Evolutionary conservation across 2,797 vertebrate species (phyloP).

Genomic region (Hemitrygon akajei): DNA sequence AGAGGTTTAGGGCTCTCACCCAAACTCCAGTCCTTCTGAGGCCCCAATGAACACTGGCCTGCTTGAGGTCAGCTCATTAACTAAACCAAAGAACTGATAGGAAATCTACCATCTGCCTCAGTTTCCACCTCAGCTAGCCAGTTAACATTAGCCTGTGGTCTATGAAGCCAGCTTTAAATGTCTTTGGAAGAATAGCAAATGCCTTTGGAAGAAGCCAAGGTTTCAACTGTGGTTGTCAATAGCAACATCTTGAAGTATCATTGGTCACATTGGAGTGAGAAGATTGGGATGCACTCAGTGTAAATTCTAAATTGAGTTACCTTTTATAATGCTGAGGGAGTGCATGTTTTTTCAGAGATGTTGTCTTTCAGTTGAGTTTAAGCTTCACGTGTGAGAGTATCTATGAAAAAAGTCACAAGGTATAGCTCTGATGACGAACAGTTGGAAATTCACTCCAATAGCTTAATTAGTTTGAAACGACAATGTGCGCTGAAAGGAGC

Average conservation of each 20-base stretch:
- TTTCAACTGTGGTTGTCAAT: background rate
- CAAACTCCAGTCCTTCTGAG: background rate
- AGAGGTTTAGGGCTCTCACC: background rate
- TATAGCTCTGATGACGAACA: background rate
- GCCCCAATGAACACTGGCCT: background rate
- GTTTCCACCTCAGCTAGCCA: background rate
- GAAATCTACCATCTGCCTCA: background rate
- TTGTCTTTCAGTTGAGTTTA: background rate
- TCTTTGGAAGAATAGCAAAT: background rate
- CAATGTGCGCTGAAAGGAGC: too few species aligned
- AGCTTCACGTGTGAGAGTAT: background rate
- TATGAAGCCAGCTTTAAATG: too few species aligned
- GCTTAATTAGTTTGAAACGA: too few species aligned
- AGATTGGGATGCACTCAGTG: background rate
- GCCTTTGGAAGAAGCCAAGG: background rate
- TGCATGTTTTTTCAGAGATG: background rate
- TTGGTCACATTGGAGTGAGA: background rate
- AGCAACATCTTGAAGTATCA: background rate
- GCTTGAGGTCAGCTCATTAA: background rate
- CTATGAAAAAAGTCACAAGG: background rate
- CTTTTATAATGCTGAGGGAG: too few species aligned
- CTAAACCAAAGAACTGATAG: background rate
- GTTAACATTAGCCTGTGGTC: background rate
- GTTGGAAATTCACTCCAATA: background rate
- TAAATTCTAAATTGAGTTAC: background rate